phyloP scores from a whole-genome alignment of 1,140 invertebrate genomes.

The Drosophila kepulauana region DNA sequence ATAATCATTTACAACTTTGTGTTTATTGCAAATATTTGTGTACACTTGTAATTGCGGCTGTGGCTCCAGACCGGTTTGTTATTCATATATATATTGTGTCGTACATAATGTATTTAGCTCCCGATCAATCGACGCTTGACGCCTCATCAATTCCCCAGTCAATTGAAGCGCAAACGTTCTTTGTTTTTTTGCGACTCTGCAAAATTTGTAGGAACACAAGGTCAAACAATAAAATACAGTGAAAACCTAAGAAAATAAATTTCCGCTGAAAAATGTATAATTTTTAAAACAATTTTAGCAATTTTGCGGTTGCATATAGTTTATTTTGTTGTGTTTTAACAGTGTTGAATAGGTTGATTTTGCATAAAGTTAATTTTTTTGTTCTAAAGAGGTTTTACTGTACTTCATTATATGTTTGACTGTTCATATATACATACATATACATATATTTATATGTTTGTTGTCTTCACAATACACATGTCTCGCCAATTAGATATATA shows the following conservation, averaged over 20 bases:
- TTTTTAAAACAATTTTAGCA: background rate
- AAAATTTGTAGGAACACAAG: constrained; percentile 11
- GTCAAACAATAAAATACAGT: constrained; percentile 30
- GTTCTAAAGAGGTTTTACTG: background rate
- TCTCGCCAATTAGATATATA: background rate
- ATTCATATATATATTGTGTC: too few relatives aligned
- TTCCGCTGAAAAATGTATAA: background rate
- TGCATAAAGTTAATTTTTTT: too few relatives aligned
- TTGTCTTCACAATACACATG: constrained; percentile 12
- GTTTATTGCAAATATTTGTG: background rate
- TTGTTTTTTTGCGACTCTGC: constrained; percentile 11
- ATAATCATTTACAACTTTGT: background rate
- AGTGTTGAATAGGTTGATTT: background rate
- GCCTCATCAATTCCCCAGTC: background rate
- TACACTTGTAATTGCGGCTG: background rate
- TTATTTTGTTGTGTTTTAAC: background rate
- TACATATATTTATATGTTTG: background rate
- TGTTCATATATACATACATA: constrained; percentile 3
- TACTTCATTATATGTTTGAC: background rate
- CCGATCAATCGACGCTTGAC: background rate
- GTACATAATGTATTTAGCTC: background rate
- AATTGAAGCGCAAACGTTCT: constrained; percentile 11
- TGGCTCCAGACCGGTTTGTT: constrained; percentile 18
- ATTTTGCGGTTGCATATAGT: background rate
- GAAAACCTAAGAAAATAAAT: background rate